phyloP scores from a whole-genome alignment of 23 tunicate species.

The Styela clava region DNA sequence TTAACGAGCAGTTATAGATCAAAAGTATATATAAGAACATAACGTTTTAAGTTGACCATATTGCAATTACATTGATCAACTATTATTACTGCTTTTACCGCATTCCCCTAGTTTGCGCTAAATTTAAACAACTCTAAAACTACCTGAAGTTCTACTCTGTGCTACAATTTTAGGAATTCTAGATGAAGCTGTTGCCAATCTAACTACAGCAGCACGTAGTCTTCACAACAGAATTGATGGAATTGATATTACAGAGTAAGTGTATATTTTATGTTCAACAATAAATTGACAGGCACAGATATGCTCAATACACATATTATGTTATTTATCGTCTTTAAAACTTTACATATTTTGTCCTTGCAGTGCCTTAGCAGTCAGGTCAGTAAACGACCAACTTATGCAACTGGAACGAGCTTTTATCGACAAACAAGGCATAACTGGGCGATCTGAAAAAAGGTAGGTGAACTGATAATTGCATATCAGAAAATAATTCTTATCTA shows the following conservation, averaged over 20 bases:
- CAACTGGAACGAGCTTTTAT: conserved; percentile 71
- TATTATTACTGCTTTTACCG: no score
- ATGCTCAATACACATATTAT: neutral
- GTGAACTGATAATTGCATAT: neutral
- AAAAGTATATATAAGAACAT: no score
- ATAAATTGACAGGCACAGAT: no score
- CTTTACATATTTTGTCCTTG: no score
- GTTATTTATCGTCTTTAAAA: neutral
- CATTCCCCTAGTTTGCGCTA: no score
- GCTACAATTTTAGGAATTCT: neutral
- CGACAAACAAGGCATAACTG: conserved; percentile 53
- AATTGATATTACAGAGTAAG: conserved; percentile 39
- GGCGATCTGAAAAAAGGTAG: conserved; percentile 58
- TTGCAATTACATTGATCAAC: no score
- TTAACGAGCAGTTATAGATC: no score
- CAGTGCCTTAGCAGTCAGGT: conserved; percentile 36
- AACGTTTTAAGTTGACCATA: no score
- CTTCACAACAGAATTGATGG: conserved; percentile 27
- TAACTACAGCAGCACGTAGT: conserved; percentile 11
- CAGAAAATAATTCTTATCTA: no score
- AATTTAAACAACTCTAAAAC: no score
- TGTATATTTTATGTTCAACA: neutral
- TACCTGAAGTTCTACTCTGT: no score
- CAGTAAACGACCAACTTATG: conserved; percentile 71
- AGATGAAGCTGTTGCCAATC: conserved; percentile 3